phyloP scores from a whole-genome alignment of 1,140 invertebrate species.

The Scaptomyza graminum region DNA sequence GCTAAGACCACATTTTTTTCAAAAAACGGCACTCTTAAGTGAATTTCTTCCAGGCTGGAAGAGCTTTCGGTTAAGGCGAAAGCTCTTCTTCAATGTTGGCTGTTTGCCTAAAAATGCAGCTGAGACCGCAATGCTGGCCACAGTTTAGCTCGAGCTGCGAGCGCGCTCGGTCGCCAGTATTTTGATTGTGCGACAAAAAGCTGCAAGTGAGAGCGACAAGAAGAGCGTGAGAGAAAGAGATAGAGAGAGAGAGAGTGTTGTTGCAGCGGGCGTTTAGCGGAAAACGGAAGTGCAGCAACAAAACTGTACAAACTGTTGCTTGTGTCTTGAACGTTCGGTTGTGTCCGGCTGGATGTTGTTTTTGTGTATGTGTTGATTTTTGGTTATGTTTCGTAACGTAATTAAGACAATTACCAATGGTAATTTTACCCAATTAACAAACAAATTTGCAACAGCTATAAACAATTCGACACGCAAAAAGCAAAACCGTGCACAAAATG shows the following conservation, averaged over 20 bases:
- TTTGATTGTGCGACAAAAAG: constrained; percentile 33
- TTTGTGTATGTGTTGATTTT: constrained; percentile 1
- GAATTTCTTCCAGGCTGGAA: constrained; percentile 39
- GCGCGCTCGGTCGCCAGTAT: constrained; percentile 57
- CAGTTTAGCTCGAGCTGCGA: constrained; percentile 75
- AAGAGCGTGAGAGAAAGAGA: neutral
- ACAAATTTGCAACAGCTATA: constrained; percentile 30
- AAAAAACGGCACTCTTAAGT: neutral
- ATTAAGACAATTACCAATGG: constrained; percentile 74
- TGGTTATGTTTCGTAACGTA: constrained; percentile 39
- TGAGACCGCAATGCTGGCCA: constrained; percentile 29
- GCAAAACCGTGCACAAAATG: constrained; percentile 44
- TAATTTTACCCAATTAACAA: constrained; percentile 42
- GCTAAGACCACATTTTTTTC: neutral
- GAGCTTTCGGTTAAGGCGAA: constrained; percentile 27
- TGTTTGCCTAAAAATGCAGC: constrained; percentile 41
- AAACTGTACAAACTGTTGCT: constrained; percentile 73
- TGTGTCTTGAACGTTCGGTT: neutral
- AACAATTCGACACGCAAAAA: neutral
- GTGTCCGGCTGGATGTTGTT: constrained; percentile 2
- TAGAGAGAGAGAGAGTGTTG: constrained; percentile 3
- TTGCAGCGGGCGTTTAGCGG: constrained; percentile 52
- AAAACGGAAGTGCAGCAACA: constrained; percentile 69
- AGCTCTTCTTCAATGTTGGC: constrained; percentile 25
- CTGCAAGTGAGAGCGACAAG: constrained; percentile 7